Conservation (phyloP, 1,140 invertebrate species). For the Episyrphus balteatus region DNA sequence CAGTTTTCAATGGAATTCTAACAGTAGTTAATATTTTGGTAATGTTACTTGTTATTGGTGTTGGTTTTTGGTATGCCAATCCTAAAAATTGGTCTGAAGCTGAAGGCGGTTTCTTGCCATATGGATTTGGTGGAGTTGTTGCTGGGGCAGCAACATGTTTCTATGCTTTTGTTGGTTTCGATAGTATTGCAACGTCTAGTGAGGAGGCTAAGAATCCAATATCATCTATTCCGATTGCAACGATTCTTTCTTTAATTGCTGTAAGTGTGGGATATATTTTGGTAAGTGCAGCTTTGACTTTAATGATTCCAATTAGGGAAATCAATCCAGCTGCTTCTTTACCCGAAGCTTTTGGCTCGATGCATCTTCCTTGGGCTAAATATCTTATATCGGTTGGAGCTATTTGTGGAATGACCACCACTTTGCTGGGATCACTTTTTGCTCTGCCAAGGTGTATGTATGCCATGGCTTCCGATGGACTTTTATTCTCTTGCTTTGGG, state of each 20-base stretch:
- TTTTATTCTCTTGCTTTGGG: conserved; percentile 71
- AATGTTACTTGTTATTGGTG: conserved; percentile 59
- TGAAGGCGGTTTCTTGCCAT: conserved; percentile 69
- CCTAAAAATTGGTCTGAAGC: conserved; percentile 61
- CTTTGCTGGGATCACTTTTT: conserved; percentile 73
- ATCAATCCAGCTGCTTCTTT: conserved; percentile 69
- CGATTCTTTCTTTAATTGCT: conserved; percentile 63
- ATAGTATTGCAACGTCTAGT: conserved; percentile 76
- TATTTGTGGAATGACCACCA: conserved; percentile 81
- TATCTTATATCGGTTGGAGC: conserved; percentile 80
- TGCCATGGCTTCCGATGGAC: conserved; percentile 78
- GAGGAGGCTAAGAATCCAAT: conserved; percentile 75
- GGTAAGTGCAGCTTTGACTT: conserved; percentile 69
- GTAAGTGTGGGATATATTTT: conserved; percentile 69
- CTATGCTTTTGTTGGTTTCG: conserved; percentile 78
- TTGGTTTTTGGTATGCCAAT: conserved; percentile 73
- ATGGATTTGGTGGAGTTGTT: conserved; percentile 62
- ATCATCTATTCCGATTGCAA: conserved; percentile 70
- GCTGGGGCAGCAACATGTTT: conserved; percentile 80
- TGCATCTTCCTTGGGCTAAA: conserved; percentile 71
- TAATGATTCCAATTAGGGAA: conserved; percentile 68
- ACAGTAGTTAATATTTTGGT: conserved; percentile 68
- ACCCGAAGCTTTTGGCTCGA: conserved; percentile 67
- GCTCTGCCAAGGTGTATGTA: conserved; percentile 75
- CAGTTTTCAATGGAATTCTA: conserved; percentile 68